Evolutionary conservation across 2,113 vertebrate species (phyloP).

Genomic region (Catharus bicknelli): DNA sequence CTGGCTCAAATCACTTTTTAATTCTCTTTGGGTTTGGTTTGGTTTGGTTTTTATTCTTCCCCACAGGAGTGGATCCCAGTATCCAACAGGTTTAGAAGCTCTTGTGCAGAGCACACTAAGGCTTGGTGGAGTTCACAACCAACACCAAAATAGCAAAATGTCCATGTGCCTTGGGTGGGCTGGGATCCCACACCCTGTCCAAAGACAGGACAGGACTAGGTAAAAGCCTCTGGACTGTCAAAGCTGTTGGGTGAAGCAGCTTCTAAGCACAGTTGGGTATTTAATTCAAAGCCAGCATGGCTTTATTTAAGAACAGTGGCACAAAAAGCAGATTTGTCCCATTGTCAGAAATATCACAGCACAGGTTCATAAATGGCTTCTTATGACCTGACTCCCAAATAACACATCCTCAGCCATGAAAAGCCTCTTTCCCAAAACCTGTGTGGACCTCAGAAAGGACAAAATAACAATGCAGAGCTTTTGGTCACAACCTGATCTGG

Average conservation of each 20-base stretch:
- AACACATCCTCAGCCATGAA: not conserved
- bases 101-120: not conserved
- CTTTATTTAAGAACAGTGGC: not conserved
- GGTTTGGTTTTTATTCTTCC: too few relatives aligned
- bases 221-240: not conserved
- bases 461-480: not conserved
- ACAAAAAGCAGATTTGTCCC: not conserved
- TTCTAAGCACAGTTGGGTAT: not conserved
- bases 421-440: not conserved
- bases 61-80: not conserved
- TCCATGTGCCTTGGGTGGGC: fast-evolving
- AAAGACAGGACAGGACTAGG: not conserved
- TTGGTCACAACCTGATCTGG: not conserved
- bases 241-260: not conserved
- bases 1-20: not conserved
- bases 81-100: not conserved
- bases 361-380: not conserved
- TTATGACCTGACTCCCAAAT: not conserved
- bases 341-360: not conserved
- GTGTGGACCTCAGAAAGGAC: not conserved
- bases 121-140: not conserved
- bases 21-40: not conserved
- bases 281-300: not conserved
- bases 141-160: not conserved
- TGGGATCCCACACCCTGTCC: not conserved